These are phyloP conservation scores for Eupithecia subfuscata DNA, from an alignment of 2,888 invertebrate species.

Conservation along the genomic window DNA sequence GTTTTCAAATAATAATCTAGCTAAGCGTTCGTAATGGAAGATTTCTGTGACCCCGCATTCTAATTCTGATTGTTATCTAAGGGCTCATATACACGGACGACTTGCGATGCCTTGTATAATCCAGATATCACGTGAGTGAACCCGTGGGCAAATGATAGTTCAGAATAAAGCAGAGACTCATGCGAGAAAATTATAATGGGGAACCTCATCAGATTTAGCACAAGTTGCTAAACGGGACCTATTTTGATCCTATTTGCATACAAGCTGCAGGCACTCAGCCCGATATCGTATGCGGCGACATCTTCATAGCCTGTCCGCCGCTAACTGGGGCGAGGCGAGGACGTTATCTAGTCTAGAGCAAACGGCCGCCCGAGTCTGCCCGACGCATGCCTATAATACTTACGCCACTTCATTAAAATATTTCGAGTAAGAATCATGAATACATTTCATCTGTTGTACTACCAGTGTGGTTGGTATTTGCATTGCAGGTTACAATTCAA, in stretches of 20 bases:
- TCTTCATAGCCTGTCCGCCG: not conserved
- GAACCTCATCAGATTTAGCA: not conserved
- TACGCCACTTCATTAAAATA: too few relatives aligned
- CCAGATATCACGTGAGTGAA: too few relatives aligned
- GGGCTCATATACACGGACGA: too few relatives aligned
- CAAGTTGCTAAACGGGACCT: not conserved
- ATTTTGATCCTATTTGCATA: conserved; percentile 1
- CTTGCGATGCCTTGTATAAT: too few relatives aligned
- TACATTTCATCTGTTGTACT: too few relatives aligned
- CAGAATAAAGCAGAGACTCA: not conserved
- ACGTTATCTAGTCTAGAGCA: not conserved
- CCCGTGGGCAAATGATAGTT: not conserved
- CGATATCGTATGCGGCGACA: not conserved
- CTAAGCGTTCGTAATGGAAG: too few relatives aligned
- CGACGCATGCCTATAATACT: not conserved
- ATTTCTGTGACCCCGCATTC: too few relatives aligned
- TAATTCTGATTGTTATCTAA: too few relatives aligned
- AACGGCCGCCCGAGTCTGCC: not conserved
- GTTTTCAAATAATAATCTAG: too few relatives aligned
- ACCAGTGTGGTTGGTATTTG: too few relatives aligned
- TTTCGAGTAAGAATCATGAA: too few relatives aligned
- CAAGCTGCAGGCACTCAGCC: not conserved
- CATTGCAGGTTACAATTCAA: too few relatives aligned
- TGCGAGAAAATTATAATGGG: not conserved
- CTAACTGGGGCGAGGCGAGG: not conserved